Evolutionary conservation across 2,113 vertebrate genomes (phyloP).

Genomic region (Colius striatus): DNA sequence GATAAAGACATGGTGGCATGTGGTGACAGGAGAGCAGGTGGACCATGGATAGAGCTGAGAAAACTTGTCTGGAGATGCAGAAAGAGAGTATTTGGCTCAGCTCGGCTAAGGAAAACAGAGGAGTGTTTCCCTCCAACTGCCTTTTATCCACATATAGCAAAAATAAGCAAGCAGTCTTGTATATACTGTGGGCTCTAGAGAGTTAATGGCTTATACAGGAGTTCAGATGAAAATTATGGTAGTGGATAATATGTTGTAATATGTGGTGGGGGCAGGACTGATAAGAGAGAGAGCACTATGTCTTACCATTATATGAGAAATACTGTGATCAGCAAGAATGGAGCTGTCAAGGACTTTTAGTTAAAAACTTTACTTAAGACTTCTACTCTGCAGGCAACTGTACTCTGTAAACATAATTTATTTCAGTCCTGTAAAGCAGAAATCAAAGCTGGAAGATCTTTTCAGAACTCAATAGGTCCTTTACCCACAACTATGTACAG

Average conservation of each 20-base stretch:
- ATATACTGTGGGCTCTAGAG: background rate
- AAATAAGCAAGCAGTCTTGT: background rate
- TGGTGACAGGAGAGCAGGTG: background rate
- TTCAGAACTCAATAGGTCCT: background rate
- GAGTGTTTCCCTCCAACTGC: background rate
- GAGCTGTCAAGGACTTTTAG: background rate
- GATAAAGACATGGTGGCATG: background rate
- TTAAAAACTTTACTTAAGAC: fast-evolving
- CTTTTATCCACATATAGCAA: background rate
- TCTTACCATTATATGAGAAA: background rate
- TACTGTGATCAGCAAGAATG: background rate
- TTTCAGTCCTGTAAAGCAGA: background rate
- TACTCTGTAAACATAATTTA: background rate
- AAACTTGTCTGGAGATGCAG: background rate
- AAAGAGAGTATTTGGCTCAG: background rate
- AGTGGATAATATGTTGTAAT: background rate
- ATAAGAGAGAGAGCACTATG: background rate
- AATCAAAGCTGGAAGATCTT: background rate
- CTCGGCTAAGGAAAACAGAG: background rate
- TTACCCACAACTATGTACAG: background rate
- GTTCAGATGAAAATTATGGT: background rate
- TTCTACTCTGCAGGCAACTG: background rate
- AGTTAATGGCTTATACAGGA: background rate
- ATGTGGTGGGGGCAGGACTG: background rate
- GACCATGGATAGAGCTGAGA: background rate